Evolutionary conservation across 2,797 vertebrate species (phyloP), one percentile per base, ranked within the genome.

Genomic region (Hirundo rustica): DNA sequence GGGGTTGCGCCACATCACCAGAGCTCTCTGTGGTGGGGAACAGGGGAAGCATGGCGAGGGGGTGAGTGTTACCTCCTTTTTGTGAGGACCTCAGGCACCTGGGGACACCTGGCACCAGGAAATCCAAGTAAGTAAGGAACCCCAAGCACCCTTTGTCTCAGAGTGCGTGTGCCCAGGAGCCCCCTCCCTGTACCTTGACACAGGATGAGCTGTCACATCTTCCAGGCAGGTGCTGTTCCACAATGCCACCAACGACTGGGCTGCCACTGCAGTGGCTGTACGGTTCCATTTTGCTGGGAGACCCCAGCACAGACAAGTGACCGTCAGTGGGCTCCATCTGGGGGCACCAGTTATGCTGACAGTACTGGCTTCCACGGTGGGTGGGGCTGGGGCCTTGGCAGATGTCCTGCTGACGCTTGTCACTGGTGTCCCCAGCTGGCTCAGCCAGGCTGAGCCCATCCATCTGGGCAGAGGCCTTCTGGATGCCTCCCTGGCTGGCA

Each of bases 391-490:
- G 78, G 30, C 32, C 29, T 25, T 42, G 77, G 38, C 47, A 47
- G 38, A 25, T 0, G 0, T 51, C 18, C 20, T 42, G 64, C 34
- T 44, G 54, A n/a, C 1, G 8, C 32, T 42, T 34, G 29, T 57
- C 54, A 30, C 58, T 1, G 1, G 6, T 57, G 50, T 89, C 85
- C 9, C 57, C 54, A 4, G 47, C 67, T 0, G 61, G 84, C 80
- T 97, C 95, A 30, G 96, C 93, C 25, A 97, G 84, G 51, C 96
- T 97, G 58, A 98, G 89, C 70, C 92, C 91, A 0, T 97, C 97
- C 58, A 96, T 87, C 87, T 97, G 97, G 53, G 92, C 75, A 1
- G 96, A 96, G 92, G 94, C 92, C 42, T 92, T 84, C 32, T 97
- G 97, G 89, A 97, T 27, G 40, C 53, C 32, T 57, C 48, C 10